Conservation (phyloP, 2,113 vertebrate species). For the Sigmodon hispidus region DNA sequence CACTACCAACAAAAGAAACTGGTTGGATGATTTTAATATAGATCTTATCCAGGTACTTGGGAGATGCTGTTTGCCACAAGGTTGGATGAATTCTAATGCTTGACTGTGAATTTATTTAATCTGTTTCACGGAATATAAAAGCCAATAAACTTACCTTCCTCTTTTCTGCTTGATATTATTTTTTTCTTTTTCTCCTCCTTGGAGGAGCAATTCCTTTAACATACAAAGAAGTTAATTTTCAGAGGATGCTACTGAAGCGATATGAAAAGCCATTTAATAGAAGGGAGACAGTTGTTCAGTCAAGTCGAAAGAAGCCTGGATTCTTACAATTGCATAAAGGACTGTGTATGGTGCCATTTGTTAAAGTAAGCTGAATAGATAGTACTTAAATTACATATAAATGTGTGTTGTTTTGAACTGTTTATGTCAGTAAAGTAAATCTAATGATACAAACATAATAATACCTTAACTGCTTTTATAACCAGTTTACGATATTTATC, state of each 20-base stretch:
- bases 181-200: slow-evolving; percentile 21
- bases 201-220: slow-evolving; percentile 41
- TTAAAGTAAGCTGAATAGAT: slow-evolving; percentile 69
- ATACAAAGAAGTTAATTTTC: slow-evolving; percentile 68
- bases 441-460: slow-evolving; percentile 72
- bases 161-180: slow-evolving; percentile 15
- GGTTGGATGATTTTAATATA: slow-evolving; percentile 62
- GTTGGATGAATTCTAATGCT: slow-evolving; percentile 49
- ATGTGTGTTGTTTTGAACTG: slow-evolving; percentile 73
- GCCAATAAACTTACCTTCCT: not conserved
- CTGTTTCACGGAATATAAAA: slow-evolving; percentile 65
- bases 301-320: slow-evolving; percentile 52
- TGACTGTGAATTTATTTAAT: slow-evolving; percentile 66
- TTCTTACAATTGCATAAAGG: slow-evolving; percentile 8
- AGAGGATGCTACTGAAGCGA: not conserved
- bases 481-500: slow-evolving; percentile 73
- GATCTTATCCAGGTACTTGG: slow-evolving; percentile 65
- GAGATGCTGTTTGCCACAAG: slow-evolving; percentile 34
- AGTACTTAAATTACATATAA: slow-evolving; percentile 70
- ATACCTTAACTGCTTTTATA: slow-evolving; percentile 77
- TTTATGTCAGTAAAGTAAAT: slow-evolving; percentile 77
- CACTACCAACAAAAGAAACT: slow-evolving; percentile 51
- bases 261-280: slow-evolving; percentile 63
- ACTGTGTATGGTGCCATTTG: slow-evolving; percentile 38
- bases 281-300: slow-evolving; percentile 49